A percentile compares a stretch with the other conserved stretches of the same genome.
Evolutionary conservation across 2,113 vertebrate genomes (phyloP).

Genomic region (Podocnemis expansa): DNA sequence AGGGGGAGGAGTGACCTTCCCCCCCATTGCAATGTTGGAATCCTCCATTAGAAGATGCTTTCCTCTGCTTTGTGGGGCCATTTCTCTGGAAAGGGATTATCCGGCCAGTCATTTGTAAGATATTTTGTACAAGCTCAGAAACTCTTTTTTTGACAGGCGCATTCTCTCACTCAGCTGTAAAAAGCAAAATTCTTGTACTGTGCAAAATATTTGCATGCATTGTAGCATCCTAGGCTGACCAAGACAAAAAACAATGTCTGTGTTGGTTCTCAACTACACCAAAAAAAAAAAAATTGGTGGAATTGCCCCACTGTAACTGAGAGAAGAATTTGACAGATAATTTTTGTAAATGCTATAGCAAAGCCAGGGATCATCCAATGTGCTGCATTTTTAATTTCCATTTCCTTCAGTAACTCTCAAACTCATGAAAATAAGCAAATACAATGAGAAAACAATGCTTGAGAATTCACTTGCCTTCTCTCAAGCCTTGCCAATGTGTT

Average conservation of each 20-base stretch:
- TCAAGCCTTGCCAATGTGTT: neutral
- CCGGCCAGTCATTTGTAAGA: neutral
- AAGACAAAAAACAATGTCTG: neutral
- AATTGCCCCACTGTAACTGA: neutral
- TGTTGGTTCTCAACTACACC: fast-evolving
- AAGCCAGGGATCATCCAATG: fast-evolving
- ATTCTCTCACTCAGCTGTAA: neutral
- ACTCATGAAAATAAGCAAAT: neutral
- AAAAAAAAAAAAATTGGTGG: too few species aligned
- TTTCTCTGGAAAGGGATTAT: neutral
- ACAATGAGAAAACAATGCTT: neutral
- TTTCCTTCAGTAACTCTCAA: neutral
- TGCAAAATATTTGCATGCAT: neutral
- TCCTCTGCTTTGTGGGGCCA: neutral
- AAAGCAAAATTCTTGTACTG: neutral
- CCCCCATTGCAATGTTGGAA: neutral
- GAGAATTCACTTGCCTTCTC: neutral
- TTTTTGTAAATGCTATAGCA: neutral
- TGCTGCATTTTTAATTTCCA: neutral
- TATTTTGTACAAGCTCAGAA: neutral
- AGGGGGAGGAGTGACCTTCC: neutral
- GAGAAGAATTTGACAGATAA: neutral
- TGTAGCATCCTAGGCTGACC: neutral
- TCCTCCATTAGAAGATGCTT: neutral
- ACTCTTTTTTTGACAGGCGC: neutral